These are phyloP conservation scores for Festucalex cinctus DNA, from an alignment of 2,113 vertebrate genomes.

Conservation along the genomic window DNA sequence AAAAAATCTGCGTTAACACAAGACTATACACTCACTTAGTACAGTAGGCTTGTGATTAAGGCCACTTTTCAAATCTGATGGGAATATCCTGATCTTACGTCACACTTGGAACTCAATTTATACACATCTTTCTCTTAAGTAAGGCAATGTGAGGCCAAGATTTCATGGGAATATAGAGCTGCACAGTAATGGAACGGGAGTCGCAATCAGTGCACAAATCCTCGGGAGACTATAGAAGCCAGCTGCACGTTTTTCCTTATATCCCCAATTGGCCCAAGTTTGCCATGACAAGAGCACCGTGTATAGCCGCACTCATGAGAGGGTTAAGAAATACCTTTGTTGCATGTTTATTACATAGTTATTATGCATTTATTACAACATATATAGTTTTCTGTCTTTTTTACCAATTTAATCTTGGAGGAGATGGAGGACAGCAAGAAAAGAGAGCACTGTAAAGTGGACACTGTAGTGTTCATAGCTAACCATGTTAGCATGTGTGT, in stretches of 20 bases:
- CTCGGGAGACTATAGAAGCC: constrained; percentile 62
- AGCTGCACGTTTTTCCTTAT: constrained; percentile 51
- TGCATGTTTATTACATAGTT: neutral
- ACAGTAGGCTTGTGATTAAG: constrained; percentile 2
- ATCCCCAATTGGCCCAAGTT: constrained; percentile 42
- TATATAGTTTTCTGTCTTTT: neutral
- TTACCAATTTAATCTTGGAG: neutral
- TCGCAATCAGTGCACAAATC: constrained; percentile 68
- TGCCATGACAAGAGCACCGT: constrained; percentile 39
- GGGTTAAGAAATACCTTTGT: constrained; percentile 48
- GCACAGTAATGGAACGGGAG: constrained; percentile 39
- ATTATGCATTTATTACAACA: too few relatives aligned
- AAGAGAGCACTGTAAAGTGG: neutral
- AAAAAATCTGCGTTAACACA: too few relatives aligned
- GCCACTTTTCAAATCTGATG: constrained; percentile 12
- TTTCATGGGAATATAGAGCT: constrained; percentile 64
- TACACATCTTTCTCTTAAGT: constrained; percentile 34
- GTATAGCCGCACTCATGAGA: constrained; percentile 36
- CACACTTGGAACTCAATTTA: constrained; percentile 39
- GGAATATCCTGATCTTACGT: constrained; percentile 27
- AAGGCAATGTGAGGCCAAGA: constrained; percentile 46
- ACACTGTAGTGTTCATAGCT: neutral
- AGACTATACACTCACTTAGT: neutral
- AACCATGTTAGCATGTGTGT: neutral
- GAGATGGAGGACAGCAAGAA: neutral